Evolutionary conservation across 2,888 invertebrate species (phyloP).

Genomic region (Amphimallon solstitiale): DNA sequence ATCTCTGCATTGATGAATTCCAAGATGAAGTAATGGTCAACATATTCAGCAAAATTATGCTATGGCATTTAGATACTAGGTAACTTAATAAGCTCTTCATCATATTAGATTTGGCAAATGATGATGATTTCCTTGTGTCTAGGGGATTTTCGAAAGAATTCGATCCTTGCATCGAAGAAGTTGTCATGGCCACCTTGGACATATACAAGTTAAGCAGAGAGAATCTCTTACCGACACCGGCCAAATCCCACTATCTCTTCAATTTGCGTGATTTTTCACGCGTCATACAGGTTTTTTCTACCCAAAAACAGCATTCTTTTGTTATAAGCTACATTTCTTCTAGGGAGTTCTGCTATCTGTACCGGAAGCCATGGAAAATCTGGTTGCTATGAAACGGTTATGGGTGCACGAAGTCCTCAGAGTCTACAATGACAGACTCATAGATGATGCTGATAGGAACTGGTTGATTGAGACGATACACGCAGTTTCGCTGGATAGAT

Average conservation of each 20-base stretch:
- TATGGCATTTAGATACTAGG: conserved; percentile 97
- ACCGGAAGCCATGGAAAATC: conserved; percentile 89
- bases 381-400: conserved; percentile 86
- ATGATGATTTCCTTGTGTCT: conserved; percentile 50
- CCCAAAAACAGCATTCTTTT: neutral
- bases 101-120: too few species aligned
- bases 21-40: conserved; percentile 83
- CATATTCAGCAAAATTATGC: conserved; percentile 89
- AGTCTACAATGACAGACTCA: conserved; percentile 91
- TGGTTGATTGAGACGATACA: conserved; percentile 83
- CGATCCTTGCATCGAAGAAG: conserved; percentile 89
- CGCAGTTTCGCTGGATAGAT: conserved; percentile 67
- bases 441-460: conserved; percentile 81
- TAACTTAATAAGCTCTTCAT: too few species aligned
- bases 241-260: conserved; percentile 94
- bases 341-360: conserved; percentile 91
- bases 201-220: conserved; percentile 85
- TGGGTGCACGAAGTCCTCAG: conserved; percentile 96
- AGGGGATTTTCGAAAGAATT: conserved; percentile 95
- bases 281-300: conserved; percentile 77
- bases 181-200: conserved; percentile 86
- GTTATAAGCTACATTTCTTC: conserved; percentile 9
- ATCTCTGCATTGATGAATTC: conserved; percentile 89
- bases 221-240: conserved; percentile 90
- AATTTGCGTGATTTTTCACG: conserved; percentile 94